Base-by-base conservation (phyloP, 2,888 invertebrate genomes). In the Notodonta ziczac region DNA sequence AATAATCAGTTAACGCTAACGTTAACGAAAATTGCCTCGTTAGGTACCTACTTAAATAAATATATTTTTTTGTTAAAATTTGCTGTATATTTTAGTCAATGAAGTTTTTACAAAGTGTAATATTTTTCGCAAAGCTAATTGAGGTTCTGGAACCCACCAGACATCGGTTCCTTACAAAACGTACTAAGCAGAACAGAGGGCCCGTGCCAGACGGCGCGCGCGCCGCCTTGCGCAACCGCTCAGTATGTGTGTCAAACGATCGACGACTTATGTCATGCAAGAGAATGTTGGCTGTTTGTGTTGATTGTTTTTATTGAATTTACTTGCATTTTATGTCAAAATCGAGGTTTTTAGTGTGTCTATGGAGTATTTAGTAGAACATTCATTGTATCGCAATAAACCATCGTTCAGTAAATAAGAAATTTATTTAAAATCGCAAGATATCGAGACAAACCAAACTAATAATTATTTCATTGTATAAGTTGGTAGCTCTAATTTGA, bases 201-300 rank as follows among this genome's bases (percentile, higher is more conserved):
- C 66, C 80, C 76, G 85, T 84, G 82, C 85, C 85, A 83, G 84
- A 77, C 83, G 66, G 82, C 77, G 82, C 78, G 75, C 77, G 78
- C 82, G 80, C 78, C 66, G 74, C 57, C 72, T 89, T 83, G 84
- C 87, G 89, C 84, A 89, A 90, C 78, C 56, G 56, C 60, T 56
- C 67, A 73, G 80, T 79, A 89, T 89, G 86, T 90, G 78, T 90
- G 90, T 90, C 89, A 89, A 80, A 79, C 83, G 81, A 82, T 79
- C 81, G 81, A 78, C 80, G 82, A 73, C 83, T 80, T 85, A 82
- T 83, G 84, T 84, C 83, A 81, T 77, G 83, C 70, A 65, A 74
- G 81, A 83, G 84, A 86, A 83, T 80, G 81, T 80, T 62, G 67
- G 61, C 60, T 66, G 69, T 71, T 74, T 74, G 65, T 73, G 76